Evolutionary conservation across 1,140 invertebrate species (phyloP), one percentile per base, ranked within the genome.

Genomic region (Achroia grisella): DNA sequence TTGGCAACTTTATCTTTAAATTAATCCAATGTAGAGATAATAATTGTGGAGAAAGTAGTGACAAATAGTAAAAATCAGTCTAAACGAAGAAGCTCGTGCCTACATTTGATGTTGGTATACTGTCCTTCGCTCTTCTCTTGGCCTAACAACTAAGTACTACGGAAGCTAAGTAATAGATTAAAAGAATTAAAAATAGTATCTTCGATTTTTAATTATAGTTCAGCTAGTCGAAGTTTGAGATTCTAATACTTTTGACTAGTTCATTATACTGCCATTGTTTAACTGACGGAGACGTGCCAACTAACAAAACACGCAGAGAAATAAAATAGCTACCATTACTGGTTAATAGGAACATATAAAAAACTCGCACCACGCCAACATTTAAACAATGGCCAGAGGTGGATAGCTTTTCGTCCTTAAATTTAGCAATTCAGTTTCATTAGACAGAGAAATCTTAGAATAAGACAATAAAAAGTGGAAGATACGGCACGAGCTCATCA

Each of bases 1-100:
- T 15, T 35, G 28, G 39, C 39, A 33, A 29, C 4, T 43, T 34
- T 11, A n/a, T n/a, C n/a, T n/a, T n/a, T n/a, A n/a, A n/a, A n/a
- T 27, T 29, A 28, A 27, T 10, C 8, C 11, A 17, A 14, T 17
- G 17, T 14, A 9, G 44, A 40, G 10, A 44, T 34, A 40, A 40
- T 34, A 15, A 40, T 15, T 10, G 28, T 39, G 34, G 1, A 1
- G 28, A 28, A 43, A 46, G 39, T 46, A 56, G 37, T 46, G 43
- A 66, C 56, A 55, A 63, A 33, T 66, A 63, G n/a, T n/a, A 67
- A 75, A 82, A 81, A 80, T 81, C 79, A 84, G 77, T 84, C 80
- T 78, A 79, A 56, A 71, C 52, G 63, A 66, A 69, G 56, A 51
- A 39, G 52, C 59, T 66, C 52, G 52, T 39, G 48, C 62, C 41